phyloP scores from a whole-genome alignment of 2,888 invertebrate genomes.

The Achlya flavicornis region DNA sequence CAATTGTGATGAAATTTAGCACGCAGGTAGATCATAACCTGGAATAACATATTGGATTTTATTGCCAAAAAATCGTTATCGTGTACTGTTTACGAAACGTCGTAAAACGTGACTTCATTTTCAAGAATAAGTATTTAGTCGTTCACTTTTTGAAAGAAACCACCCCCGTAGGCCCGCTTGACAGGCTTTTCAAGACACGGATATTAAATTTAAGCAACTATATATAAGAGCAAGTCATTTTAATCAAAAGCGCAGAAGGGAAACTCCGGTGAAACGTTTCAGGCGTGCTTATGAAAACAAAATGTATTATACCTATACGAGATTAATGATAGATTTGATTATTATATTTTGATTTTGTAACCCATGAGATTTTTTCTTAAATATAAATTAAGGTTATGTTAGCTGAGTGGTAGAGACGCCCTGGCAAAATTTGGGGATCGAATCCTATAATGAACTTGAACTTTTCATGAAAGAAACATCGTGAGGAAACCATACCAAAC shows the following conservation, averaged over 20 bases:
- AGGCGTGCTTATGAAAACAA: constrained; percentile 15
- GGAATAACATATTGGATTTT: too few relatives aligned
- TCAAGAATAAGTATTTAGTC: not conserved
- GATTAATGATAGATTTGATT: constrained; percentile 13
- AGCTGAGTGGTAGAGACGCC: too few relatives aligned
- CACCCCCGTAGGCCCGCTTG: not conserved
- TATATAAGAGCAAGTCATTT: constrained; percentile 4
- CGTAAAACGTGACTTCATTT: not conserved
- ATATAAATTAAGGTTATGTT: not conserved
- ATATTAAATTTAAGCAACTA: not conserved
- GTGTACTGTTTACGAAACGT: not conserved
- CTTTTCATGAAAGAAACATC: too few relatives aligned
- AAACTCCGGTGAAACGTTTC: constrained; percentile 1
- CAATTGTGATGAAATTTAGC: too few relatives aligned
- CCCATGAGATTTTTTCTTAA: not conserved
- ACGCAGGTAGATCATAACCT: too few relatives aligned
- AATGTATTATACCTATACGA: constrained; percentile 13
- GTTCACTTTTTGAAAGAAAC: not conserved
- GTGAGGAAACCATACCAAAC: too few relatives aligned
- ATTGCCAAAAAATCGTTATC: too few relatives aligned
- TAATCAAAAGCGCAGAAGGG: constrained; percentile 4
- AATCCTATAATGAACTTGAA: too few relatives aligned
- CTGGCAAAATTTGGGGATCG: too few relatives aligned
- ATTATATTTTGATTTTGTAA: not conserved
- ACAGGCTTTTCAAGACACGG: not conserved